Evolutionary conservation across 2,113 vertebrate genomes (phyloP).

Genomic region (Rhinopomastus cyanomelas): DNA sequence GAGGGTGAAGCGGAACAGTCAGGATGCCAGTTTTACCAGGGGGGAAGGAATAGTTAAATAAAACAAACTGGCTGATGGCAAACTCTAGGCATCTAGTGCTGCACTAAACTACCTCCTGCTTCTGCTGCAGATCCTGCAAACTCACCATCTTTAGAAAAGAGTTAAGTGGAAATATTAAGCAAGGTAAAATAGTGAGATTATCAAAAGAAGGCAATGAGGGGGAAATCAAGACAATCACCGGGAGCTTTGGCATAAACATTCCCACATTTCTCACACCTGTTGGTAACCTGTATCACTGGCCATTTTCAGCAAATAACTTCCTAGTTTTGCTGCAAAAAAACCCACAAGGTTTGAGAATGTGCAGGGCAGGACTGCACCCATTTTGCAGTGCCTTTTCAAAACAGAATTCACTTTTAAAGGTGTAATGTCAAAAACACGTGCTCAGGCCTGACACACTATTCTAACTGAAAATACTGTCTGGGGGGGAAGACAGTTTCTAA

Average conservation of each 20-base stretch:
- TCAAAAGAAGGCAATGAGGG: neutral
- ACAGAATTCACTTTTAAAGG: neutral
- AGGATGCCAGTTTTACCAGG: neutral
- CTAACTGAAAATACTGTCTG: neutral
- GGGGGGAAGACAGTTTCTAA: neutral
- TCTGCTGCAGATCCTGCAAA: neutral
- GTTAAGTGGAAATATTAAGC: neutral
- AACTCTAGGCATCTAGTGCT: neutral
- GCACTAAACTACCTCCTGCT: neutral
- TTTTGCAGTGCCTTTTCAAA: neutral
- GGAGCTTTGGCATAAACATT: neutral
- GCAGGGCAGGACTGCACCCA: neutral
- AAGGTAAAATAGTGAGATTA: neutral
- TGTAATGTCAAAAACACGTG: neutral
- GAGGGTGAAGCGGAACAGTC: neutral
- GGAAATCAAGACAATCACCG: neutral
- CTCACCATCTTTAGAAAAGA: neutral
- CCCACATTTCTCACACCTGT: fast-evolving
- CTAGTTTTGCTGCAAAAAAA: neutral
- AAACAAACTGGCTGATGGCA: neutral
- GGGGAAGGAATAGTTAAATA: neutral
- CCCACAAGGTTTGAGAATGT: neutral
- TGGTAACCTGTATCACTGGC: neutral
- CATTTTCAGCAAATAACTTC: neutral
- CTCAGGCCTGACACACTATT: neutral